Evolutionary conservation across 1,140 invertebrate genomes (phyloP).

Genomic region (Macrocentrus cingulum): DNA sequence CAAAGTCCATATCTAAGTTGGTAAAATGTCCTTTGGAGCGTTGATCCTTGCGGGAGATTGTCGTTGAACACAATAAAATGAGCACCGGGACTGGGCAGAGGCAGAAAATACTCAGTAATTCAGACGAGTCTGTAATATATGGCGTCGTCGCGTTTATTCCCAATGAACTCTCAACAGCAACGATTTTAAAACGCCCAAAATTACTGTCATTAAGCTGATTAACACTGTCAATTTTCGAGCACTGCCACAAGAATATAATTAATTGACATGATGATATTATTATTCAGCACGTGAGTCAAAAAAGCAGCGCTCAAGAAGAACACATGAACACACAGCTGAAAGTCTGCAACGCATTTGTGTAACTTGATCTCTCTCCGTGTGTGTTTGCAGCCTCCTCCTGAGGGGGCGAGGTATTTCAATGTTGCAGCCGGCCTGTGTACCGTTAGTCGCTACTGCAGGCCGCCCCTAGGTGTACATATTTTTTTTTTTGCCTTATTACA

Average conservation of each 20-base stretch:
- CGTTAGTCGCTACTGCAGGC: conserved; percentile 1
- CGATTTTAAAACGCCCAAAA: too few species aligned
- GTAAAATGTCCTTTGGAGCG: neutral
- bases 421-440: neutral
- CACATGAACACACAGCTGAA: neutral
- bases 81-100: neutral
- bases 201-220: too few species aligned
- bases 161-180: too few species aligned
- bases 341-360: neutral
- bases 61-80: neutral
- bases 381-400: neutral
- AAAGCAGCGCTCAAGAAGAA: conserved; percentile 2
- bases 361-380: conserved; percentile 2
- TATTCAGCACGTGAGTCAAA: neutral
- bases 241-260: too few species aligned
- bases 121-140: neutral
- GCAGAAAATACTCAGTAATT: too few species aligned
- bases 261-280: neutral
- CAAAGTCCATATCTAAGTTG: conserved; percentile 17
- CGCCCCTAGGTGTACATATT: neutral
- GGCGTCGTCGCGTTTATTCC: too few species aligned
- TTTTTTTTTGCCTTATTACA: neutral
- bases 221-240: too few species aligned
- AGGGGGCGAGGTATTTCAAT: neutral
- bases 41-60: neutral